A percentile compares a stretch with the other conserved stretches of the same genome.
phyloP scores from a whole-genome alignment of 2,113 vertebrate genomes.

The Hippocampus zosterae region DNA sequence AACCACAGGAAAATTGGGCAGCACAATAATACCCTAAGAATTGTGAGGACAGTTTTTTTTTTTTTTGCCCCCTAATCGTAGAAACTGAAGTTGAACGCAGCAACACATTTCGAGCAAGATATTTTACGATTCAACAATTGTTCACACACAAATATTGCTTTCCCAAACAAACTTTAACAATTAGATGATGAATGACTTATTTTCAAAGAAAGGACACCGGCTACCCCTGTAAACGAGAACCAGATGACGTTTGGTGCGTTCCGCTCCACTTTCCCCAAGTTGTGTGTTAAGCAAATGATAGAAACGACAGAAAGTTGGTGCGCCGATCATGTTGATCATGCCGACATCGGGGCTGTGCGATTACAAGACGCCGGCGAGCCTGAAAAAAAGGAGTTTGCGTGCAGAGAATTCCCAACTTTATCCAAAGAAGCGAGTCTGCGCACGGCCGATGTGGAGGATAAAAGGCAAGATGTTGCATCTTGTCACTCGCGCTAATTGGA shows the following conservation, averaged over 20 bases:
- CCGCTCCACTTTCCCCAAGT: constrained; percentile 18
- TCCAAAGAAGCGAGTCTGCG: constrained; percentile 3
- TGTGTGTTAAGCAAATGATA: constrained; percentile 56
- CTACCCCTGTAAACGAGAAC: constrained; percentile 43
- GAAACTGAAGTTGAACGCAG: background rate
- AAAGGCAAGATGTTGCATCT: constrained; percentile 21
- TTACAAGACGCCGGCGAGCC: constrained; percentile 33
- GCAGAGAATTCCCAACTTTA: constrained; percentile 49
- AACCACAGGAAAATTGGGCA: background rate
- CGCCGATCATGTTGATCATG: constrained; percentile 33
- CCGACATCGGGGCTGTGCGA: constrained; percentile 20
- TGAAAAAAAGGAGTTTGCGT: constrained; percentile 31
- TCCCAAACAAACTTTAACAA: constrained; percentile 48
- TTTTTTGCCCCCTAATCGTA: background rate
- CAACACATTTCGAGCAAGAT: constrained; percentile 25
- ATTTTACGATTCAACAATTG: background rate
- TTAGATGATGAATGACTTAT: constrained; percentile 48
- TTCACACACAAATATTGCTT: background rate
- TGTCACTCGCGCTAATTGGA: constrained; percentile 11
- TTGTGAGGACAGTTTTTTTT: background rate
- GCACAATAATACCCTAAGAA: background rate
- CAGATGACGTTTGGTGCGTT: constrained; percentile 48
- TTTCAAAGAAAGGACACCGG: constrained; percentile 54
- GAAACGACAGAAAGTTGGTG: constrained; percentile 42
- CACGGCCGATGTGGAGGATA: constrained; percentile 1